A percentile compares a stretch with the other conserved stretches of the same genome.
Evolutionary conservation across 1,140 invertebrate species (phyloP).

Genomic region (Apocrypta bakeri): DNA sequence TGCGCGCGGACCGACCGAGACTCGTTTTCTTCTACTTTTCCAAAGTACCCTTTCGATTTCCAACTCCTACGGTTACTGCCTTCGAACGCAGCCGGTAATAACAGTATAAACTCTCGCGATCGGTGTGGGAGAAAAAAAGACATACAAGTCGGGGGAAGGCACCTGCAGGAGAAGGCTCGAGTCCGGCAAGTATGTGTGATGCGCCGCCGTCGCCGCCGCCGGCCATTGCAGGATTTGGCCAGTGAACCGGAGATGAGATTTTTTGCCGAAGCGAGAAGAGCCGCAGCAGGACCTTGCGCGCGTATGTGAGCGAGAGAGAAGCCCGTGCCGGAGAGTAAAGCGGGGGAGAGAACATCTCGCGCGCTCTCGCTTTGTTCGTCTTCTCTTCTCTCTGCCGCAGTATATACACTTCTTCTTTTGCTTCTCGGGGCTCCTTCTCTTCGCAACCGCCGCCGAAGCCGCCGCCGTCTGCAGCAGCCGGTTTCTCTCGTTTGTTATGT

Average conservation of each 20-base stretch:
- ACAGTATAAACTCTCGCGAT: too few species aligned
- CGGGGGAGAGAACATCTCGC: neutral
- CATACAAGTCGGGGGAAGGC: too few species aligned
- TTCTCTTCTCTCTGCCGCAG: neutral
- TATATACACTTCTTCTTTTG: conserved; percentile 8
- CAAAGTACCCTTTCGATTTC: too few species aligned
- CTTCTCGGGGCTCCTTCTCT: conserved; percentile 7
- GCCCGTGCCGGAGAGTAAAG: neutral
- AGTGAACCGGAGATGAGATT: conserved; percentile 1
- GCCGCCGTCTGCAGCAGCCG: conserved; percentile 4
- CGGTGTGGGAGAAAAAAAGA: too few species aligned
- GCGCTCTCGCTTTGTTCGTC: conserved; percentile 34
- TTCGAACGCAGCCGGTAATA: too few species aligned
- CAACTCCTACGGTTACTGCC: too few species aligned
- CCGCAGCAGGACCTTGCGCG: neutral
- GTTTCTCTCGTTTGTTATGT: conserved; percentile 15
- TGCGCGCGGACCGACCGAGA: neutral
- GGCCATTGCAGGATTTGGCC: conserved; percentile 6
- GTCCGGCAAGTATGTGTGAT: too few species aligned
- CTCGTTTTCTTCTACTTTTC: neutral
- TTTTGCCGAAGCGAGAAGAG: neutral
- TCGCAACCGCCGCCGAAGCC: conserved; percentile 17
- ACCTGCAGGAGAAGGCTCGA: too few species aligned
- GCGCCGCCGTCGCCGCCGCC: neutral
- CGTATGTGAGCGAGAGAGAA: conserved; percentile 8